Percentiles rank a stretch among this genome's conserved stretches.
Evolutionary conservation across 2,797 vertebrate genomes (phyloP).

Genomic region (Distichodus sexfasciatus): DNA sequence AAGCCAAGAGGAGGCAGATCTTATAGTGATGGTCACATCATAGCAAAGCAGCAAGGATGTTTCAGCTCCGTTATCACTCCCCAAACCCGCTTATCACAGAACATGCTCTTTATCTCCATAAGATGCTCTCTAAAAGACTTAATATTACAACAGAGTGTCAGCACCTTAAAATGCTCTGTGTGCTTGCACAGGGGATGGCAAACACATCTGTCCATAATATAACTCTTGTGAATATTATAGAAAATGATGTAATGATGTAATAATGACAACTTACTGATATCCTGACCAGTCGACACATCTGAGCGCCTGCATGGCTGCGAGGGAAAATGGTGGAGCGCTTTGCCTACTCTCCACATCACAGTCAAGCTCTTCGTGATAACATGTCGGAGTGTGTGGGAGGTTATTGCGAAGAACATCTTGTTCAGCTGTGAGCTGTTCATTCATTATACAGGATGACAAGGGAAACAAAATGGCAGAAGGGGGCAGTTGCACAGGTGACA

Average conservation of each 20-base stretch:
- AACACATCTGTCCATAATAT: too few relatives aligned
- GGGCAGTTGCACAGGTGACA: background rate
- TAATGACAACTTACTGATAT: background rate
- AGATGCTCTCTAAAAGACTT: background rate
- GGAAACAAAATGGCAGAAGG: slow-evolving; percentile 15
- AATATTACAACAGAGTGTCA: slow-evolving; percentile 1
- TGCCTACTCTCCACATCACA: slow-evolving; percentile 14
- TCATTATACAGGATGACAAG: slow-evolving; percentile 28
- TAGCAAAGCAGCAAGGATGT: background rate
- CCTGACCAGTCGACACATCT: background rate
- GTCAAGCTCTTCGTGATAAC: slow-evolving; percentile 26
- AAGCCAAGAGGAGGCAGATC: slow-evolving; percentile 15
- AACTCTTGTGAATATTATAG: too few relatives aligned
- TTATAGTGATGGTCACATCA: slow-evolving; percentile 26
- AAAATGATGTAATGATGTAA: background rate
- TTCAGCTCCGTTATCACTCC: slow-evolving; percentile 18
- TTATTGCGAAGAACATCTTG: slow-evolving; percentile 41
- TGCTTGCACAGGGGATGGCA: too few relatives aligned
- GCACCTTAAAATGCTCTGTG: too few relatives aligned
- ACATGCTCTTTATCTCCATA: background rate
- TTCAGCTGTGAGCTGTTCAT: slow-evolving; percentile 36
- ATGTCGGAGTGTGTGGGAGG: slow-evolving; percentile 38
- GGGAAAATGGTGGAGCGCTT: slow-evolving; percentile 7
- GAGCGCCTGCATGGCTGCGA: background rate
- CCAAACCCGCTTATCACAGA: slow-evolving; percentile 5